phyloP scores from a whole-genome alignment of 2,888 invertebrate genomes.

The Nematopogon swammerdamellus region DNA sequence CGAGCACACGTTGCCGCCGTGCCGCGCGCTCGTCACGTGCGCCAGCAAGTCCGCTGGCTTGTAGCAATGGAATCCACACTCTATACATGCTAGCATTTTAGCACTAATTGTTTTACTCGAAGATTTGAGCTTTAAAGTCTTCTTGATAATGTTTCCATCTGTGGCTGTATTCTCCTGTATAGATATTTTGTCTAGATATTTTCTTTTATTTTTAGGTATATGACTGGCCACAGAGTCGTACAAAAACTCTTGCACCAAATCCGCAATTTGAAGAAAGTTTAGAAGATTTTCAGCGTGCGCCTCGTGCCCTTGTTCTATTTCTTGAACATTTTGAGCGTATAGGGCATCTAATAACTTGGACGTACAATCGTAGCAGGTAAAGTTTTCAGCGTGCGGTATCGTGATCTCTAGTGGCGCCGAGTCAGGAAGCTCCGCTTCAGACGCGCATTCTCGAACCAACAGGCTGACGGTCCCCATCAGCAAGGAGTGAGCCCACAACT shows the following conservation, averaged over 20 bases:
- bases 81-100: constrained; percentile 33
- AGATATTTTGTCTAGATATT: background rate
- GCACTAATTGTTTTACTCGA: constrained; percentile 11
- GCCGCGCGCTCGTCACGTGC: constrained; percentile 13
- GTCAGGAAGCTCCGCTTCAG: background rate
- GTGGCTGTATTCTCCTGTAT: background rate
- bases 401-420: background rate
- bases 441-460: background rate
- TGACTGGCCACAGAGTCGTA: background rate
- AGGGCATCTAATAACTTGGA: background rate
- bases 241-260: background rate
- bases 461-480: background rate
- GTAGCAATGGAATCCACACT: constrained; percentile 32
- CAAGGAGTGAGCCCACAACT: constrained; percentile 1
- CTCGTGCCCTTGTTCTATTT: background rate
- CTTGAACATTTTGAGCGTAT: background rate
- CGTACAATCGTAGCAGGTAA: background rate
- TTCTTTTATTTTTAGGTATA: background rate
- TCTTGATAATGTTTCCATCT: background rate
- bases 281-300: background rate
- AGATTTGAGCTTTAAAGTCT: background rate
- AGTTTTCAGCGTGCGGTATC: background rate
- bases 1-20: constrained; percentile 20
- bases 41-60: constrained; percentile 23
- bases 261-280: background rate